Conservation (phyloP, 2,113 vertebrate species). For the Grammomys dolichurus region DNA sequence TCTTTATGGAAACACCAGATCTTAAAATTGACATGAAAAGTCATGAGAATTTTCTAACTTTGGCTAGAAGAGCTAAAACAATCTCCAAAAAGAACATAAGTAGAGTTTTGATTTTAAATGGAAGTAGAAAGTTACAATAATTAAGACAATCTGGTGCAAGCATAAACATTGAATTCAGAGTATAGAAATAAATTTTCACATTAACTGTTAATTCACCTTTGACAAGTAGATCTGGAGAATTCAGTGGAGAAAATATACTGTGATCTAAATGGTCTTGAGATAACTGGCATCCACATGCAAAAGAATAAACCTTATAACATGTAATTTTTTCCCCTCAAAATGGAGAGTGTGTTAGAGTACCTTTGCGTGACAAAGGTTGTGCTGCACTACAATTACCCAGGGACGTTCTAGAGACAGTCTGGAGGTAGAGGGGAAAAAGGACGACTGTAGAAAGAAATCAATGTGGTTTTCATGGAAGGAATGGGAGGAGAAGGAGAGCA, state of each 20-base stretch:
- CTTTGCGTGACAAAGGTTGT: not conserved
- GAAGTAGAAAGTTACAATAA: not conserved
- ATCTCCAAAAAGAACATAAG: not conserved
- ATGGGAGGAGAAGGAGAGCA: too few species aligned
- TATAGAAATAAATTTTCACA: not conserved
- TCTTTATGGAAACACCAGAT: not conserved
- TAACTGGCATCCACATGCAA: not conserved
- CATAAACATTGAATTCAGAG: not conserved
- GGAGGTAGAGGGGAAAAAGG: not conserved
- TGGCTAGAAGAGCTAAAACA: not conserved
- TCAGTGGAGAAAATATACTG: not conserved
- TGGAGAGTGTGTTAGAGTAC: not conserved
- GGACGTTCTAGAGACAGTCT: not conserved
- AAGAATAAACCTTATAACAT: not conserved
- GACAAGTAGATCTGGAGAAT: not conserved
- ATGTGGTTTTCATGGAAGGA: not conserved
- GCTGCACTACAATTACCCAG: accelerated
- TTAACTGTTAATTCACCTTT: not conserved
- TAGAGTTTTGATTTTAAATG: not conserved
- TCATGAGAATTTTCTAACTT: not conserved
- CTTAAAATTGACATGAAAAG: not conserved
- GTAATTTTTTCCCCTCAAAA: not conserved
- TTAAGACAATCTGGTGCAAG: not conserved
- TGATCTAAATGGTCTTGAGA: not conserved
- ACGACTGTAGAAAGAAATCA: not conserved